These are phyloP conservation scores for Tetragnatha montana DNA, from an alignment of 2,888 invertebrate genomes.

Conservation along the genomic window DNA sequence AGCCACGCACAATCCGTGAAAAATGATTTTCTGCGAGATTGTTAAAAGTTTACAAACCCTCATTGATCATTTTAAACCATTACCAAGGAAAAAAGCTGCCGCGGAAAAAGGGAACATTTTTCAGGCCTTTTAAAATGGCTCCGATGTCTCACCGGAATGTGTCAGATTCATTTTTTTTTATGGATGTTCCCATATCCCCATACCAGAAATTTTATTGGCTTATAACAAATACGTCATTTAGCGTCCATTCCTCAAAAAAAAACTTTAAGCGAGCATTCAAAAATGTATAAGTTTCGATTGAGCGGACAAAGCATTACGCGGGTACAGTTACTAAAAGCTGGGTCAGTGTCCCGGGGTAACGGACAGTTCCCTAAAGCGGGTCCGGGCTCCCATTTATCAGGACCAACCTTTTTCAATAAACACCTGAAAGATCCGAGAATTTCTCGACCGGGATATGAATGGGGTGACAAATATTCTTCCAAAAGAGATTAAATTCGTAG, in stretches of 20 bases:
- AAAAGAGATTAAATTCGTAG: slow-evolving; percentile 61
- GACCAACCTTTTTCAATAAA: slow-evolving; percentile 48
- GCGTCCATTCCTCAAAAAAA: slow-evolving; percentile 1
- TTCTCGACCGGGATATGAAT: slow-evolving; percentile 43
- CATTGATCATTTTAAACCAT: slow-evolving; percentile 1
- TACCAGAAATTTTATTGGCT: slow-evolving; percentile 8
- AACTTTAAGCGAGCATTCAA: slow-evolving; percentile 46
- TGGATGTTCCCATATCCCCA: neutral
- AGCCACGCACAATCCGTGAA: neutral
- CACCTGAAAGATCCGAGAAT: slow-evolving; percentile 53
- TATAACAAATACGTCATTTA: slow-evolving; percentile 22
- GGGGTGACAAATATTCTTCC: slow-evolving; percentile 56
- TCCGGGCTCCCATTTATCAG: slow-evolving; percentile 39
- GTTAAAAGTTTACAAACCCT: neutral
- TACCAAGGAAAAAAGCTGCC: neutral
- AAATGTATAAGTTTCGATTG: slow-evolving; percentile 37
- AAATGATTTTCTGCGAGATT: neutral
- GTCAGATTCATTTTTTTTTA: neutral
- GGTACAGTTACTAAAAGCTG: slow-evolving; percentile 23
- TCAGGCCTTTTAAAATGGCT: neutral
- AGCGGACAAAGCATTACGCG: slow-evolving; percentile 38
- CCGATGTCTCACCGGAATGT: neutral
- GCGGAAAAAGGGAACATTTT: neutral
- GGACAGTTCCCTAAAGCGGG: slow-evolving; percentile 53
- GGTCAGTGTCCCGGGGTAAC: slow-evolving; percentile 35